phyloP scores from a whole-genome alignment of 2,797 vertebrate species.

The Balearica regulorum region DNA sequence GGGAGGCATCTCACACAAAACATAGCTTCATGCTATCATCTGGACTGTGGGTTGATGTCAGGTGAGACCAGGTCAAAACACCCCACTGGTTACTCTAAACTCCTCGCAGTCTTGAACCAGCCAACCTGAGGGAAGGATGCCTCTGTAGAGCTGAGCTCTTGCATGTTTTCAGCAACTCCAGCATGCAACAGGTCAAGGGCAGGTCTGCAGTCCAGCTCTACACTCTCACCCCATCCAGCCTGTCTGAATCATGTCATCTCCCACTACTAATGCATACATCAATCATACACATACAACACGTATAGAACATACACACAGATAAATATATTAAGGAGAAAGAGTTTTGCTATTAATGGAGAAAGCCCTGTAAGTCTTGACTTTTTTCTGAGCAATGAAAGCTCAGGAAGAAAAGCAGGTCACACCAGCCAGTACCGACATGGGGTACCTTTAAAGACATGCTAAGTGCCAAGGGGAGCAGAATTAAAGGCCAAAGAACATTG shows the following conservation, averaged over 20 bases:
- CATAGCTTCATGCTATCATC: not conserved
- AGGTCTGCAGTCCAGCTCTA: not conserved
- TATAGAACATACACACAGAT: not conserved
- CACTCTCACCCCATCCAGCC: fast-evolving
- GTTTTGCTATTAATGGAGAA: not conserved
- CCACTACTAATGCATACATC: not conserved
- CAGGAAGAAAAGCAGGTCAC: not conserved
- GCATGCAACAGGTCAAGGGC: not conserved
- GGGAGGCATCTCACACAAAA: not conserved
- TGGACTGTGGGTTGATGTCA: fast-evolving
- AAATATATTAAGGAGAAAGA: not conserved
- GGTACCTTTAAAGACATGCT: not conserved
- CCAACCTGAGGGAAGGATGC: not conserved
- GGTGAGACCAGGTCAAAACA: not conserved
- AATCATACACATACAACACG: no score
- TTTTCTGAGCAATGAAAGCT: not conserved
- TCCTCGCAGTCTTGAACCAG: not conserved
- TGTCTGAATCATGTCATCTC: not conserved
- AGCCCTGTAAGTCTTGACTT: not conserved
- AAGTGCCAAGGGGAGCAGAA: not conserved
- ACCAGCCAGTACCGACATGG: not conserved
- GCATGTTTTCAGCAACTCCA: not conserved
- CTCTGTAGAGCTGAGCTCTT: not conserved
- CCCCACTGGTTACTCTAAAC: not conserved
- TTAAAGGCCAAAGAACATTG: not conserved